These are phyloP conservation scores for Heliangelus exortis DNA, from an alignment of 2,797 vertebrate genomes.

Conservation along the genomic window DNA sequence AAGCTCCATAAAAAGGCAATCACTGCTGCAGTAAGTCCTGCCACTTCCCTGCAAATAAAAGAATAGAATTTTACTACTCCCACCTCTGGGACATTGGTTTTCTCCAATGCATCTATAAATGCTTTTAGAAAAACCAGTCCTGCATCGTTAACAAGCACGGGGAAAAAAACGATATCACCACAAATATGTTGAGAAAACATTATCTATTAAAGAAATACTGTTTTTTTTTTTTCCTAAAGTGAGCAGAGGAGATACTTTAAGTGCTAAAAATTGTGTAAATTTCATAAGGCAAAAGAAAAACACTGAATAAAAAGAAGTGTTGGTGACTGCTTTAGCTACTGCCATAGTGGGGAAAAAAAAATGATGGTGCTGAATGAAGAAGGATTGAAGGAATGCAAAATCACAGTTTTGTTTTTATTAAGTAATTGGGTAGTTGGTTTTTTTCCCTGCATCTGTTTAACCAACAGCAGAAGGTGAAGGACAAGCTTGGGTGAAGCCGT, in stretches of 20 bases:
- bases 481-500: fast-evolving
- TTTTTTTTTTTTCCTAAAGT: background rate
- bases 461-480: background rate
- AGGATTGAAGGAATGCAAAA: background rate
- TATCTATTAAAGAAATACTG: background rate
- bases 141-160: background rate
- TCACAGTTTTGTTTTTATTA: background rate
- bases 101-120: background rate
- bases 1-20: background rate
- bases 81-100: background rate
- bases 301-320: background rate
- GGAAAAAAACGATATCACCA: background rate
- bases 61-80: fast-evolving
- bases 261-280: background rate
- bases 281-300: fast-evolving
- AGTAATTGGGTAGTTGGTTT: too few species aligned
- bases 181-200: fast-evolving
- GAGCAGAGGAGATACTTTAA: background rate
- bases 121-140: background rate
- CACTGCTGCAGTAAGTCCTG: background rate
- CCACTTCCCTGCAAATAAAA: background rate
- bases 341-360: background rate
- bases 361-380: fast-evolving
- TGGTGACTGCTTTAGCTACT: background rate
- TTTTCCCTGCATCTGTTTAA: background rate